These are phyloP conservation scores for Vireo griseus DNA, from an alignment of 2,797 vertebrate species.

Conservation along the genomic window DNA sequence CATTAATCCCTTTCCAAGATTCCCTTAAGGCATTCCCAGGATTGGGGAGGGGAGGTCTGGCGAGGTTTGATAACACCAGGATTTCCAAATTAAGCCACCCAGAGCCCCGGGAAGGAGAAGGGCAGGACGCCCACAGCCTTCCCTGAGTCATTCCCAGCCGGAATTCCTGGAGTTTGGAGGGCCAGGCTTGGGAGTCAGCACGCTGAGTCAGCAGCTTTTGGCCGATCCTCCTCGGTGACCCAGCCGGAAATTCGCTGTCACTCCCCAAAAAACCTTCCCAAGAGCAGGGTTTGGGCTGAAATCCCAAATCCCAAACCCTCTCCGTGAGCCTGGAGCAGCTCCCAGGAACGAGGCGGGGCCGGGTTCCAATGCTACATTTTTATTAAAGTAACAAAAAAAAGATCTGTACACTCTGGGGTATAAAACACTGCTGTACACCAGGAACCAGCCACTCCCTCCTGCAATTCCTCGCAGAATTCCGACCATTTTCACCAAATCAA, in stretches of 20 bases:
- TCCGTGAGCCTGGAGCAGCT: background rate
- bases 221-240: background rate
- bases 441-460: slow-evolving; percentile 61
- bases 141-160: background rate
- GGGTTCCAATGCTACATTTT: slow-evolving; percentile 67
- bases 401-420: slow-evolving; percentile 74
- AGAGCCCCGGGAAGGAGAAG: background rate
- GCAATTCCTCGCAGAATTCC: slow-evolving; percentile 37
- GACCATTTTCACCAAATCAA: slow-evolving; percentile 43
- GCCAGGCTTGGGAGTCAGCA: background rate
- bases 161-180: background rate
- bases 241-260: background rate
- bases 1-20: background rate
- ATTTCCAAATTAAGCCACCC: background rate
- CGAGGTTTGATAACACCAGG: fast-evolving
- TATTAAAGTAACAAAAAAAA: slow-evolving; percentile 81
- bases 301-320: background rate
- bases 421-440: slow-evolving; percentile 72
- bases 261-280: background rate
- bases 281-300: fast-evolving
- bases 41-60: fast-evolving
- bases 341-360: background rate
- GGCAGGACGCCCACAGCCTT: background rate
- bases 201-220: background rate
- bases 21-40: fast-evolving